phyloP scores from a whole-genome alignment of 2,888 invertebrate species.

The Cephus sareptanus region DNA sequence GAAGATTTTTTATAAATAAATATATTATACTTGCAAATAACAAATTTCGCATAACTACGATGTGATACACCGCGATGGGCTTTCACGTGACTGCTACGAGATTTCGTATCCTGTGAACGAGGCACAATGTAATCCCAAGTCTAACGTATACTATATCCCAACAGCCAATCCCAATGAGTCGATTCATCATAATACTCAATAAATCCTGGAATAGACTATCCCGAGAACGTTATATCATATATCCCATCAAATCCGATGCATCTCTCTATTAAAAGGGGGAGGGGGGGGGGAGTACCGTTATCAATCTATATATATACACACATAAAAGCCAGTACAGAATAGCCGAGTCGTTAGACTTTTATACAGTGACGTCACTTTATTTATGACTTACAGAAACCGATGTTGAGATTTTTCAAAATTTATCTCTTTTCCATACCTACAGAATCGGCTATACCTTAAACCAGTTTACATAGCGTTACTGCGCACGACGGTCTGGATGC shows the following conservation, averaged over 20 bases:
- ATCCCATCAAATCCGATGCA: constrained; percentile 27
- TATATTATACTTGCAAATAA: no score
- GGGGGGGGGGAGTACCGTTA: not conserved
- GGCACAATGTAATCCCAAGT: not conserved
- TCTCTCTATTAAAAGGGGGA: constrained; percentile 28
- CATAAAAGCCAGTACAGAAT: not conserved
- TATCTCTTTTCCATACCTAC: not conserved
- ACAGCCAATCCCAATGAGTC: constrained; percentile 11
- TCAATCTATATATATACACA: not conserved
- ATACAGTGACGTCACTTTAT: not conserved
- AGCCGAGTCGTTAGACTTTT: not conserved
- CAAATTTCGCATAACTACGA: no score
- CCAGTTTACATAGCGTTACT: not conserved
- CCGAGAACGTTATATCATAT: constrained; percentile 21
- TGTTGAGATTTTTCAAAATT: not conserved
- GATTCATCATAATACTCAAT: constrained; percentile 41
- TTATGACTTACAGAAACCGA: not conserved
- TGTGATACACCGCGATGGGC: not conserved
- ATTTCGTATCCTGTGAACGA: not conserved
- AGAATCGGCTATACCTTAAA: not conserved
- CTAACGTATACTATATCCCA: not conserved
- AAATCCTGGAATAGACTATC: constrained; percentile 20
- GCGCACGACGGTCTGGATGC: not conserved
- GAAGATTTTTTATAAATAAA: no score
- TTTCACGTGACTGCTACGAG: not conserved